Percentiles rank a stretch among this genome's conserved stretches.
Conservation (phyloP, 2,797 vertebrate species). For the Peromyscus attwateri region DNA sequence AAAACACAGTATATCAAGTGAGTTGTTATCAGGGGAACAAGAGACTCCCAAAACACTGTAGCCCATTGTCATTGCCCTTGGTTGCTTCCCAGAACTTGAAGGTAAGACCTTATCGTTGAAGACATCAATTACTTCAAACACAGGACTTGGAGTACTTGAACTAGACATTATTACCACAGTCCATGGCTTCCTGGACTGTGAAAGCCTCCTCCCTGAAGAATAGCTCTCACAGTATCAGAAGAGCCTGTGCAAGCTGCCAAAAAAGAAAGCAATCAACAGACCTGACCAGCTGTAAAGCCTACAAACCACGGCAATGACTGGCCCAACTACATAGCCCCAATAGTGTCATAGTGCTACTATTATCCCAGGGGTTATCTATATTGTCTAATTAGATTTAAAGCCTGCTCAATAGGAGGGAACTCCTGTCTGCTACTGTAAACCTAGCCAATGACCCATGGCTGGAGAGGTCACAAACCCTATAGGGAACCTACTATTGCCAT, state of each 20-base stretch:
- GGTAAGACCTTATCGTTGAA: not conserved
- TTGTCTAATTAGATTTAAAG: not conserved
- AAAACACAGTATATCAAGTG: too few relatives aligned
- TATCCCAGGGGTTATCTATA: not conserved
- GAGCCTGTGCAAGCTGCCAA: not conserved
- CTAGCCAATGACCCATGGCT: not conserved
- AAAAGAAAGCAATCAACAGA: not conserved
- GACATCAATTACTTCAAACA: not conserved
- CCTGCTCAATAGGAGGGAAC: not conserved
- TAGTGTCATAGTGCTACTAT: not conserved
- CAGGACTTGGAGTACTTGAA: not conserved
- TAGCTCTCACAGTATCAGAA: not conserved
- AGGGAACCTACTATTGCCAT: not conserved
- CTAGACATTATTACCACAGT: too few relatives aligned
- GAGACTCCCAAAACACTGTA: not conserved
- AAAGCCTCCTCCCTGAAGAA: not conserved
- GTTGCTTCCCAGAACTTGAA: not conserved
- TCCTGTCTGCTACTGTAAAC: not conserved
- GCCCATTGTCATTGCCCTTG: not conserved
- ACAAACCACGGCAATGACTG: not conserved
- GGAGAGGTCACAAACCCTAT: not conserved
- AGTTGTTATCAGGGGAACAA: not conserved
- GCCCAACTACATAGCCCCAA: not conserved
- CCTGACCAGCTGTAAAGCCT: not conserved
- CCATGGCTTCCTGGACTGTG: too few relatives aligned